Conservation (phyloP, 2,888 invertebrate species). For the Lamellibrachia columna region DNA sequence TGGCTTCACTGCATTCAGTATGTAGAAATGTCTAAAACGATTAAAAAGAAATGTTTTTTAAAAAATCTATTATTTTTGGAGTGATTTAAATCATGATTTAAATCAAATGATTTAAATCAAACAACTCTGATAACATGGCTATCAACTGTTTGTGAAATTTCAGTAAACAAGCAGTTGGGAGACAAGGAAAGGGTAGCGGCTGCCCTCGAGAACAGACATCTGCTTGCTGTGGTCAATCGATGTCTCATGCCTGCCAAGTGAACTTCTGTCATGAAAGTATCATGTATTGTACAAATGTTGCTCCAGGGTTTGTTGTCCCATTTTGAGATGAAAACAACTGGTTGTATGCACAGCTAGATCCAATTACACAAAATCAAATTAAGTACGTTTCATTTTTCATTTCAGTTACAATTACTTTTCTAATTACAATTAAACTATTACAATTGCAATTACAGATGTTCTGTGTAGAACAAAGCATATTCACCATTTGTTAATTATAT, state of each 20-base stretch:
- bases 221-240: constrained; percentile 93
- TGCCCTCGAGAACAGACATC: constrained; percentile 90
- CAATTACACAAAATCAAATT: neutral
- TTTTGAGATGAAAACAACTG: neutral
- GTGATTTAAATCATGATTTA: too few species aligned
- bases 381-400: neutral
- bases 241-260: constrained; percentile 69
- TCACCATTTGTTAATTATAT: too few species aligned
- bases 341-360: neutral
- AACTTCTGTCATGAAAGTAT: neutral
- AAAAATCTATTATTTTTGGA: too few species aligned
- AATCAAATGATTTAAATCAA: too few species aligned
- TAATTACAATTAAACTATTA: too few species aligned
- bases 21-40: too few species aligned
- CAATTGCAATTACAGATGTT: too few species aligned
- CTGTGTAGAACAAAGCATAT: too few species aligned
- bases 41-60: too few species aligned
- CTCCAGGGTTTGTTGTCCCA: neutral
- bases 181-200: constrained; percentile 98
- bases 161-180: constrained; percentile 94
- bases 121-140: too few species aligned
- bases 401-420: neutral
- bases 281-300: neutral
- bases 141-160: constrained; percentile 36
- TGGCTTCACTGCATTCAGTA: too few species aligned